Evolutionary conservation across 2,113 vertebrate genomes (phyloP), one percentile per base, ranked within the genome.

Genomic region (Pelmatolapia mariae): DNA sequence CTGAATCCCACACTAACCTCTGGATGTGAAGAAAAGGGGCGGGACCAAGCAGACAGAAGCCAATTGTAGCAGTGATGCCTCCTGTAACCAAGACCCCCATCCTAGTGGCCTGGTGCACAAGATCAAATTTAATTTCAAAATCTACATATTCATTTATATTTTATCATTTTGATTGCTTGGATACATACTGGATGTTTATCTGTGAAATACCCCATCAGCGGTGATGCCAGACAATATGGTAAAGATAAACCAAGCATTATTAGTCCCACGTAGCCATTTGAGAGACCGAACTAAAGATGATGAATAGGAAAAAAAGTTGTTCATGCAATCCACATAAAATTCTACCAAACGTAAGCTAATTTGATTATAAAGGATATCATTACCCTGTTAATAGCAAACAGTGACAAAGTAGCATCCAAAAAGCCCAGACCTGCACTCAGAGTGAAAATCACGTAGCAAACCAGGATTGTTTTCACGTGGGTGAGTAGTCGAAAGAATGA

Each of bases 171-270:
- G 22, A 24, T 81, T 13, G 1, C 47, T 52, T 76, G 47, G 15
- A 19, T 85, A 98, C 98, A 94, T 94, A 99, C 99, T 1, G 98
- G 98, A 87, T 95, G 96, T 95, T 96, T 98, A 92, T 99, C 98
- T 3, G 97, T 98, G 33, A 98, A 61, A 5, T 97, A 91, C 6
- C 98, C 99, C 3, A 99, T 92, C 2, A 99, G 63, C 0, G 99
- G 99, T 10, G 99, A 99, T 26, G 96, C 97, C 63, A 98, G 88
- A 3, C 97, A 92, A 19, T 99, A 99, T 0, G 97, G 97, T 8
- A 99, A 84, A 1, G 98, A 97, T 79, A 99, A 89, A 16, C 97
- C 97, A 0, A 99, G 96, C 95, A 98, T 98, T 33, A 99, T 97
- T 80, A 99, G 95, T 38, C 99, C 98, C 86, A 99, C 98, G 6